phyloP scores from a whole-genome alignment of 2,888 invertebrate genomes.

The Philereme transversata region DNA sequence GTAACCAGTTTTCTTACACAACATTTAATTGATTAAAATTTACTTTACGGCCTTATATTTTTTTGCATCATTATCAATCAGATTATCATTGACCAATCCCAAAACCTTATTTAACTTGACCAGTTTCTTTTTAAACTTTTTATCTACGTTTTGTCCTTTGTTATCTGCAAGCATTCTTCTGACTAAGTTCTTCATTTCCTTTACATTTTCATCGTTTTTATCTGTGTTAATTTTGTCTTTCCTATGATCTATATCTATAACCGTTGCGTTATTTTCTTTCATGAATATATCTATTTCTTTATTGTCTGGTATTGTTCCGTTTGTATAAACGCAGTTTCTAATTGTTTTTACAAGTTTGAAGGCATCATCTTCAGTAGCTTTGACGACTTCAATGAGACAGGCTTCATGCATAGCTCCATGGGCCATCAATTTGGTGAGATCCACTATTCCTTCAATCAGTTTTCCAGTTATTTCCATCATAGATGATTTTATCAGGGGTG shows the following conservation, averaged over 20 bases:
- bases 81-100: constrained; percentile 44
- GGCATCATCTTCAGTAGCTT: constrained; percentile 70
- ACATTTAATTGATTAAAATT: not conserved
- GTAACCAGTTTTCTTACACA: not conserved
- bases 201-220: constrained; percentile 39
- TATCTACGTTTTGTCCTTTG: constrained; percentile 47
- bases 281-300: constrained; percentile 47
- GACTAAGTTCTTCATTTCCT: constrained; percentile 56
- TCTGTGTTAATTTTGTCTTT: constrained; percentile 31
- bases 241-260: constrained; percentile 51
- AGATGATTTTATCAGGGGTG: constrained; percentile 67
- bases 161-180: constrained; percentile 58
- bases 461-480: constrained; percentile 75
- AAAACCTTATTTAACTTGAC: constrained; percentile 51
- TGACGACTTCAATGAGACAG: constrained; percentile 75
- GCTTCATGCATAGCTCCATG: constrained; percentile 81
- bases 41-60: constrained; percentile 40
- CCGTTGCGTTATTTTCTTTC: constrained; percentile 66
- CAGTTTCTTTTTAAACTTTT: constrained; percentile 54
- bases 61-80: constrained; percentile 14
- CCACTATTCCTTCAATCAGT: constrained; percentile 68
- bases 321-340: constrained; percentile 54
- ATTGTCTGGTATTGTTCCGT: constrained; percentile 41
- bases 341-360: constrained; percentile 54
- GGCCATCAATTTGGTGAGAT: constrained; percentile 72